Evolutionary conservation across 2,113 vertebrate species (phyloP).

Genomic region (Hylia prasina): DNA sequence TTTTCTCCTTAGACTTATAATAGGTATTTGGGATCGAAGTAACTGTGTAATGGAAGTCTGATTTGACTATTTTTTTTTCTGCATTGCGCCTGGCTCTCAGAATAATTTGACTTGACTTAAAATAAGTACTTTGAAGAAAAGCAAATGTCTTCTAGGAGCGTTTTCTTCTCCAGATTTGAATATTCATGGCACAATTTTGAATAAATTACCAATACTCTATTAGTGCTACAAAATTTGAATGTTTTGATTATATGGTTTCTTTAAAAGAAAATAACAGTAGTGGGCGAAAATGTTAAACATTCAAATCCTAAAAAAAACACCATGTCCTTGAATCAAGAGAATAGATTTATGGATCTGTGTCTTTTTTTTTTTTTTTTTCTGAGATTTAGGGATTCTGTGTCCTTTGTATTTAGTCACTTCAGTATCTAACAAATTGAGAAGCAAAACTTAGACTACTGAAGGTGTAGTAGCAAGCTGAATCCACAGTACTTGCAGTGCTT

Average conservation of each 20-base stretch:
- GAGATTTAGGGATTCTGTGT: background rate
- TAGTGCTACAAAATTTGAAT: background rate
- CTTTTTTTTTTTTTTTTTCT: background rate
- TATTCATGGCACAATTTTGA: background rate
- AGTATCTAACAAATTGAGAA: background rate
- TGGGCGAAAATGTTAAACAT: background rate
- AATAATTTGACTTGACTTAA: background rate
- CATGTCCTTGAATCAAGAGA: background rate
- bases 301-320: background rate
- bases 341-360: background rate
- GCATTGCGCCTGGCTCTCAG: background rate
- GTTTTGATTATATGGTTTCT: background rate
- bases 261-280: accelerated
- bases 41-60: background rate
- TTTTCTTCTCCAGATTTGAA: background rate
- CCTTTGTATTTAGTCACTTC: background rate
- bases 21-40: background rate
- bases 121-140: background rate
- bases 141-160: background rate
- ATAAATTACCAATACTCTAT: background rate
- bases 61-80: background rate
- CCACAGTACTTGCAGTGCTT: background rate
- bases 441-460: background rate
- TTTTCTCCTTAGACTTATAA: background rate
- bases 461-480: background rate